A percentile compares a stretch with the other conserved stretches of the same genome.
Conservation (phyloP, 2,797 vertebrate genomes). For the Pipistrellus pygmaeus region DNA sequence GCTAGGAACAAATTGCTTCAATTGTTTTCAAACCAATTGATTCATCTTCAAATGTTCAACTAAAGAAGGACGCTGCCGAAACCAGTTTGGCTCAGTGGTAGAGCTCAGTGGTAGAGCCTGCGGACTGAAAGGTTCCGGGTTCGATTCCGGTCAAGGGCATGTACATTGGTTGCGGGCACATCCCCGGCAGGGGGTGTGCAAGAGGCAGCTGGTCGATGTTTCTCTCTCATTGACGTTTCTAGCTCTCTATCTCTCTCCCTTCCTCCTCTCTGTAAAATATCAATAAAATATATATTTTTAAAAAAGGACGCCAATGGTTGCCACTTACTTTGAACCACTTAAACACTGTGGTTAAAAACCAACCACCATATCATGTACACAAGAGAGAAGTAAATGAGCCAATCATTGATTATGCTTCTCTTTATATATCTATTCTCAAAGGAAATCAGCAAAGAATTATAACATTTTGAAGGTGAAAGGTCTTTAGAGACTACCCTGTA, state of each 20-base stretch:
- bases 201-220: no score
- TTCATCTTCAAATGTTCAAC: constrained; percentile 36
- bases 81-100: no score
- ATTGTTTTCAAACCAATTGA: constrained; percentile 40
- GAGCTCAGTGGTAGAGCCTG: no score
- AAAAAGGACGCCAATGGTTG: not conserved
- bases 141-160: no score
- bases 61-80: not conserved
- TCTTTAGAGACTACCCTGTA: not conserved
- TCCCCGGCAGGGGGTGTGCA: no score
- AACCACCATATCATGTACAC: not conserved
- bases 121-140: no score
- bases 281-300: no score
- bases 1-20: constrained; percentile 22
- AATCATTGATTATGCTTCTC: not conserved
- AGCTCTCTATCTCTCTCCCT: no score
- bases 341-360: not conserved
- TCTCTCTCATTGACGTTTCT: no score
- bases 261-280: no score
- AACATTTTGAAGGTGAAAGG: not conserved
- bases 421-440: not conserved
- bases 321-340: constrained; percentile 39
- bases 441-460: not conserved
- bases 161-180: no score
- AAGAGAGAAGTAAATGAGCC: not conserved